Base-by-base conservation (phyloP, 2,797 vertebrate species). In the Podargus strigoides region DNA sequence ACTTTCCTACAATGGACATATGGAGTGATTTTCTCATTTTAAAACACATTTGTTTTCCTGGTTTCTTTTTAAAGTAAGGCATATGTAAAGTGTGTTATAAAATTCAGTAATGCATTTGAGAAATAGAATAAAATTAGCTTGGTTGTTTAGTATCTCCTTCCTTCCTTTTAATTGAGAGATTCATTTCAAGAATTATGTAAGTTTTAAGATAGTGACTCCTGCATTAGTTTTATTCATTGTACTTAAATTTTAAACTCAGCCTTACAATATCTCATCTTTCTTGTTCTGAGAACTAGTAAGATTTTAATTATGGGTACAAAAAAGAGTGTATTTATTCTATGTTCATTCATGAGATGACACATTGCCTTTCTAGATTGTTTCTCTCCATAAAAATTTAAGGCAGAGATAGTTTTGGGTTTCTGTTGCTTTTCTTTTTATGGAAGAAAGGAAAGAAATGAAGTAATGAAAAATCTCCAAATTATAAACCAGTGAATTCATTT, bases 121-220 rank as follows among this genome's bases (percentile, higher is more conserved):
- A 82, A 56, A 60, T 30, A 36, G 6, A 44, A 44, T 63, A 7
- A 67, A 59, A 7, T 74, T 89, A 58, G 20, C 9, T 89, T 42
- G 16, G 4, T 39, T 90, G 10, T n/a, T n/a, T n/a, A n/a, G 3
- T 52, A 37, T 34, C 21, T 68, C 10, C 64, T 70, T 74, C n/a
- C n/a, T n/a, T n/a, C 16, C 12, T 80, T 18, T 73, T 70, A 76
- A 34, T 34, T 67, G 34, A 68, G 11, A 69, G 11, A 50, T 41
- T 87, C 0, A 42, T 89, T 87, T 87, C 27, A 64, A 34, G 20
- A 53, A 27, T 0, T 0, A 47, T 62, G 2, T 37, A 56, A 34
- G 2, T 63, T 85, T 78, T 82, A 67, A 82, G 34, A 49, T 17
- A 34, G 30, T 23, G 32, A 84, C 22, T 90, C 17, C 28, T 78